phyloP scores from a whole-genome alignment of 2,888 invertebrate genomes.

The Calameuta pallipes region DNA sequence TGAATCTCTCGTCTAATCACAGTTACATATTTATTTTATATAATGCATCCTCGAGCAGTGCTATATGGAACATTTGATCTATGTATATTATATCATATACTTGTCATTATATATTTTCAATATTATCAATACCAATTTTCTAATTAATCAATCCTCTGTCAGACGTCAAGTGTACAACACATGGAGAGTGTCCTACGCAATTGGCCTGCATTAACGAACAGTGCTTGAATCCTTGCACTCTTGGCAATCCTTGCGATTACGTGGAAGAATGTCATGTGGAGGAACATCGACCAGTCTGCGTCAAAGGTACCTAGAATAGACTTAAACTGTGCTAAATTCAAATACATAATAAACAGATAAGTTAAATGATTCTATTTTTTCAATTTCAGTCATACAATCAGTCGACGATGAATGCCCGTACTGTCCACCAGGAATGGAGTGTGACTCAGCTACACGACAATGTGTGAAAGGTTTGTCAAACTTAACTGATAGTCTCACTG shows the following conservation, averaged over 20 bases:
- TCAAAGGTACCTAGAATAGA: constrained; percentile 72
- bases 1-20: background rate
- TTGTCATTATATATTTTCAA: constrained; percentile 7
- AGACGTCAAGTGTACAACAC: constrained; percentile 84
- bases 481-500: background rate
- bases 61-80: constrained; percentile 9
- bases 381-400: constrained; percentile 26
- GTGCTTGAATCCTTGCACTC: constrained; percentile 85
- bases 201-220: constrained; percentile 83
- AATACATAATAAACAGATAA: background rate
- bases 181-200: constrained; percentile 82
- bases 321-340: constrained; percentile 6
- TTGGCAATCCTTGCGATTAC: constrained; percentile 78
- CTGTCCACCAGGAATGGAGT: constrained; percentile 82
- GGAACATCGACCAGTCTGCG: constrained; percentile 86
- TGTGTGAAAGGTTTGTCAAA: constrained; percentile 81
- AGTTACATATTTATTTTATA: background rate
- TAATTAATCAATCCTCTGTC: constrained; percentile 37
- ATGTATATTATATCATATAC: background rate
- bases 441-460: constrained; percentile 83
- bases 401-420: constrained; percentile 66
- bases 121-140: constrained; percentile 14
- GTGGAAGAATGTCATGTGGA: constrained; percentile 86
- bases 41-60: constrained; percentile 16
- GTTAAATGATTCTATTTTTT: background rate